Conservation (phyloP, 2,797 vertebrate genomes). For the Lindbergichthys nudifrons region DNA sequence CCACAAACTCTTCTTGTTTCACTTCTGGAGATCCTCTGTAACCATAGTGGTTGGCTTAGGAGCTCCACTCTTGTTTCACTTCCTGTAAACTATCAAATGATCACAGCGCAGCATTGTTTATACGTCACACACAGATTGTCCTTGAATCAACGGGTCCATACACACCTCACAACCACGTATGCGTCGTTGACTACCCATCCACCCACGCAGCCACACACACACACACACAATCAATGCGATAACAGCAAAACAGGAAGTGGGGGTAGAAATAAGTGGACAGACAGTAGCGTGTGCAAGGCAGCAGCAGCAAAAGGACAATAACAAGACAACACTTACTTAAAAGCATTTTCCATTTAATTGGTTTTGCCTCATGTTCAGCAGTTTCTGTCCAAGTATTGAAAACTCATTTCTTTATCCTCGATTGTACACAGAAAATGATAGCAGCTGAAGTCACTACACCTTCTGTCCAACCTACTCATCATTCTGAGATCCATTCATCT, state of each 20-base stretch:
- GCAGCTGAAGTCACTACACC: conserved; percentile 35
- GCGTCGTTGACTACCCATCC: background rate
- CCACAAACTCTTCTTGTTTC: conserved; percentile 12
- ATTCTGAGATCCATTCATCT: conserved; percentile 41
- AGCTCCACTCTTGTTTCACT: conserved; percentile 56
- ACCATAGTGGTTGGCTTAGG: conserved; percentile 9
- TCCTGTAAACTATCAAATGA: conserved; percentile 60
- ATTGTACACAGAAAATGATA: conserved; percentile 24
- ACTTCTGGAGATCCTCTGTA: conserved; percentile 26
- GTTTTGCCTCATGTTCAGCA: background rate
- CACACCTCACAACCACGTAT: background rate
- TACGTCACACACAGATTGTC: conserved; percentile 9
- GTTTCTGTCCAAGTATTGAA: conserved; percentile 7
- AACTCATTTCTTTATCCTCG: conserved; percentile 16
- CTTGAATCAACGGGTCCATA: conserved; percentile 2
- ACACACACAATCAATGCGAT: conserved; percentile 8
- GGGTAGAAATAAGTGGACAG: conserved; percentile 33
- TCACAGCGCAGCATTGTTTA: background rate
- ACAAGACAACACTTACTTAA: conserved; percentile 5
- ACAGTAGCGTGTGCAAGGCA: background rate
- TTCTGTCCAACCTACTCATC: conserved; percentile 44
- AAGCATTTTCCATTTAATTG: background rate
- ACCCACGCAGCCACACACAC: conserved; percentile 13
- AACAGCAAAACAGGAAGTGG: conserved; percentile 38
- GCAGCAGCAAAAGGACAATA: background rate